Base-by-base conservation (phyloP, 2,888 invertebrate species). In the Sphaerophoria rueppellii region DNA sequence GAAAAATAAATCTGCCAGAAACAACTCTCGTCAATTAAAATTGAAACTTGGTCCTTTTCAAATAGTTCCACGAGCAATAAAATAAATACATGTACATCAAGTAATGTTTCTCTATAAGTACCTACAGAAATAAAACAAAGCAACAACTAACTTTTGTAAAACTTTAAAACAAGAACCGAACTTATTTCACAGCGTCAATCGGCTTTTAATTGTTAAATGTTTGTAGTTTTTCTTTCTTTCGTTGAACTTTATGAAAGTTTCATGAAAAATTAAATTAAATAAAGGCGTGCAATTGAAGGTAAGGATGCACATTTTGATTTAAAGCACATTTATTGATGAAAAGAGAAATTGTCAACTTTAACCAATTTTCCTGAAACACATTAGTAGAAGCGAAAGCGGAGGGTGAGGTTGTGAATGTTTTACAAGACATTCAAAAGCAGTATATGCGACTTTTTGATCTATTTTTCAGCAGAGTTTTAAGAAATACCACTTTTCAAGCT, bases 21-120 rank as follows among this genome's bases (percentile, higher is more conserved):
- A 82, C 82, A 82, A 73, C 61, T 73, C 73, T 69, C 78, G 82
- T 82, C 82, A 82, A 82, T 82, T 82, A 82, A 78, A 78, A 82
- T 73, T 69, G 61, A 82, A 82, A 82, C 73, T 82, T 82, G n/a
- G 82, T 73, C 69, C 57, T 70, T 69, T 69, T 57, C 50, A 34
- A 14, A 14, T 50, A 69, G 24, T 54, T 9, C 11, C 48, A 37
- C 58, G 54, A 48, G 7, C 52, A 69, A 78, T 63, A 67, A 55
- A 58, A 63, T 52, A 43, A 73, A 69, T 69, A 73, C 12, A 40
- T 7, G 9, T 40, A 43, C 43, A 43, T 9, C 61, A 72, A n/a
- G n/a, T n/a, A n/a, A n/a, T n/a, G n/a, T n/a, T n/a, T n/a, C n/a
- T n/a, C n/a, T n/a, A n/a, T n/a, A n/a, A n/a, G n/a, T n/a, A n/a